Evolutionary conservation across 1,140 invertebrate genomes (phyloP), one percentile per base, ranked within the genome.

Genomic region (Bombus huntii): DNA sequence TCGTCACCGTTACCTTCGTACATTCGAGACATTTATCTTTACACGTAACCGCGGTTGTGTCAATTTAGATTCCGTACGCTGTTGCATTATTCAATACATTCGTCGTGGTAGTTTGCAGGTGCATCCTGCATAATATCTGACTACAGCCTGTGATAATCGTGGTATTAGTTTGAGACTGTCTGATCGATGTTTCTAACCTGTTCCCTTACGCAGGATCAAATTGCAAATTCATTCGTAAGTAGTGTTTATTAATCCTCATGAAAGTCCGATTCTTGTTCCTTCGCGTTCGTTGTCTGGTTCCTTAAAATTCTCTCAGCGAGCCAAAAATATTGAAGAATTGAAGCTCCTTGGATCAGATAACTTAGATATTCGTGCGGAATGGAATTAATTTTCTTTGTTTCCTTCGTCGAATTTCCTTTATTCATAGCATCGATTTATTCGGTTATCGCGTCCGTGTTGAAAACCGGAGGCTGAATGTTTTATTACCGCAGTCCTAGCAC

Each of bases 1-100:
- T 81, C 78, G 34, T 80, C 84, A 53, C 70, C 25, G 5, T 59
- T 57, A 37, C 65, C 73, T 74, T 34, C 42, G 39, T 62, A 37
- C 75, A 44, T 72, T 59, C 31, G 39, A 39, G 47, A 72, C 59
- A n/a, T n/a, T 73, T 37, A 34, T 66, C 62, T 18, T 34, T 62
- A 12, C 59, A n/a, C 28, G 59, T n/a, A 62, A 74, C 22, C 39
- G 44, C 10, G 31, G 79, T 62, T 47, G 86, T 85, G 89, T 91
- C 92, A 93, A 92, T 92, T 82, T 82, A 39, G 68, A 86, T 86
- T 74, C 81, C 81, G 83, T 78, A 85, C n/a, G 39, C 84, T 71
- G 83, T 89, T 94, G 92, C 88, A 94, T 94, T 93, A 94, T 94
- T 94, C 92, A 94, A 89, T 85, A 75, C 81, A 92, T 92, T 91